Base-by-base conservation (phyloP, 2,888 invertebrate genomes). In the Drosophila eohydei region DNA sequence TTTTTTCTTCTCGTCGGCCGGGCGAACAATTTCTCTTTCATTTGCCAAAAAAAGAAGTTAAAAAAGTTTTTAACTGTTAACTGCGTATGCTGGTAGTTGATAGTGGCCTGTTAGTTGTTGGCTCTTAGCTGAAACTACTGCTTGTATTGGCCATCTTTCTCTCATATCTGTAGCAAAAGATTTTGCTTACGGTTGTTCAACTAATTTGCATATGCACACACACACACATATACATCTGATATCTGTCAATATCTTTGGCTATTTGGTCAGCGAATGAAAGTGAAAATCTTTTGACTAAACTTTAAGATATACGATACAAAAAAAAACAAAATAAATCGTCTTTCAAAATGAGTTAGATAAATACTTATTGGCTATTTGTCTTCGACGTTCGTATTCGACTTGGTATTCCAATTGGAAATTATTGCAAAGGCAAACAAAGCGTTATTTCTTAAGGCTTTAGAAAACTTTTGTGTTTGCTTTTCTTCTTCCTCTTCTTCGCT, bases 1-100 rank as follows among this genome's bases (percentile, higher is more conserved):
- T 72, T 68, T 46, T 28, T 52, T 54, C 7, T 51, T 8, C 32
- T 50, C 38, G 77, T 71, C 75, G 67, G 75, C 69, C 68, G 57
- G 71, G 38, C 72, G 58, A 78, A 86, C 81, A 84, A 84, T 85
- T 85, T 85, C 84, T 85, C 84, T 85, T 85, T 85, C 84, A 81
- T 89, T 89, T 87, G 81, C 84, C 84, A 74, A 84, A 84, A 88
- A 41, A 16, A 14, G 50, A 52, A 36, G 21, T 11, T 48, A 28
- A 38, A 54, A 71, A 76, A 51, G 67, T 41, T 74, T 65, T 58
- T 67, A 61, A 59, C 50, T 69, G 69, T 54, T 41, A 46, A 28
- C 36, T 46, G 57, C 57, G 57, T 58, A 58, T 48, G 46, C 30
- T 52, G 26, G 14, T 61, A 44, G 58, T 40, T 50, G 50, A 34